Conservation (phyloP, 2,888 invertebrate species). For the Boloria euphrosyne region DNA sequence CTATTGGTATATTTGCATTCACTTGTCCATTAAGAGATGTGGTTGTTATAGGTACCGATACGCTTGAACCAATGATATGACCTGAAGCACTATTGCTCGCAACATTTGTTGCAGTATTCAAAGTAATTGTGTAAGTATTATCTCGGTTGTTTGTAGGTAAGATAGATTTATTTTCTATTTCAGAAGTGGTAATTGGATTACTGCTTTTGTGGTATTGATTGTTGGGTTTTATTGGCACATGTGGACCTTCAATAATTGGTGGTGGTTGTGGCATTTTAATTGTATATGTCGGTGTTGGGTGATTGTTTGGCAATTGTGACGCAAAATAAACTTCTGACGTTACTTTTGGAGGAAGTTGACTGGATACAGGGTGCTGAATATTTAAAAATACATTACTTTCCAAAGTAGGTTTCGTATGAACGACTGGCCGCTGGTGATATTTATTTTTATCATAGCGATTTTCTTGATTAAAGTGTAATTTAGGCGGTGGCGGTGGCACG, state of each 20-base stretch:
- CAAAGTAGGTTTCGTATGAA: constrained; percentile 72
- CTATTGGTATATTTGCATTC: constrained; percentile 75
- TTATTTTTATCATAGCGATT: constrained; percentile 61
- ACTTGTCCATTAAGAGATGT: constrained; percentile 56
- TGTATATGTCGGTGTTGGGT: constrained; percentile 69
- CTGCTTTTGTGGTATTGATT: constrained; percentile 17
- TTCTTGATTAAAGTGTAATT: constrained; percentile 61
- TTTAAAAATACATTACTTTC: constrained; percentile 77
- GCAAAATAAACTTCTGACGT: constrained; percentile 79
- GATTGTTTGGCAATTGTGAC: constrained; percentile 65
- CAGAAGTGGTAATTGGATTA: constrained; percentile 46
- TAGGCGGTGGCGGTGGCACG: constrained; percentile 74
- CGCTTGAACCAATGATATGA: constrained; percentile 67
- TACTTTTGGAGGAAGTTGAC: constrained; percentile 68
- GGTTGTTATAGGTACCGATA: constrained; percentile 62
- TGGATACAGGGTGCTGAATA: constrained; percentile 70
- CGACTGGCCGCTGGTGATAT: constrained; percentile 64
- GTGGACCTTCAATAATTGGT: constrained; percentile 48
- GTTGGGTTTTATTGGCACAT: constrained; percentile 35
- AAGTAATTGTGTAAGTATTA: constrained; percentile 64
- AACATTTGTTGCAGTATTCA: constrained; percentile 70
- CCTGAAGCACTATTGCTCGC: constrained; percentile 57
- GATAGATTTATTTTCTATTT: constrained; percentile 56
- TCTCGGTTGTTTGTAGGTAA: constrained; percentile 53
- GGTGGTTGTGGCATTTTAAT: constrained; percentile 62